Conservation (phyloP, 2,113 vertebrate species). For the Nothobranchius kuhntae region DNA sequence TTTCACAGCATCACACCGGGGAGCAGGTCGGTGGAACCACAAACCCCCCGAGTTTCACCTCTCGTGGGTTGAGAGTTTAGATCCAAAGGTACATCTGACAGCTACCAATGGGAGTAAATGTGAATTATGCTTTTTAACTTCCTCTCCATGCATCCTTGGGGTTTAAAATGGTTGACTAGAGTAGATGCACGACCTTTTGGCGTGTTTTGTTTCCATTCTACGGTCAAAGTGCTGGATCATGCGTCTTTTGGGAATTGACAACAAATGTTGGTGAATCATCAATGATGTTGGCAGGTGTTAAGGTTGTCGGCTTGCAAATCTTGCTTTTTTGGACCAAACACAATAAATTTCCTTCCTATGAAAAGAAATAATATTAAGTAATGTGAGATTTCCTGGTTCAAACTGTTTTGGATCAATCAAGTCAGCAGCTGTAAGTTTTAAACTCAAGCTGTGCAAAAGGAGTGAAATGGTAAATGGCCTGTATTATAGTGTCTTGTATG, state of each 20-base stretch:
- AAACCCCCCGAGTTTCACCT: slow-evolving; percentile 1
- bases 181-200: slow-evolving; percentile 1
- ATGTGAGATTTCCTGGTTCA: slow-evolving; percentile 2
- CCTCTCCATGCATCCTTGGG: slow-evolving; percentile 29
- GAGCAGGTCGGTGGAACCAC: slow-evolving; percentile 16
- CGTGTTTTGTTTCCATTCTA: slow-evolving; percentile 25
- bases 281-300: slow-evolving; percentile 38
- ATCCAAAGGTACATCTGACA: slow-evolving; percentile 48
- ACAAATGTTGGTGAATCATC: slow-evolving; percentile 19
- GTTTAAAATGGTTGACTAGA: slow-evolving; percentile 12
- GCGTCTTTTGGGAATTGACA: slow-evolving; percentile 16
- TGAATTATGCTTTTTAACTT: slow-evolving; percentile 37
- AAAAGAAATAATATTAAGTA: not conserved
- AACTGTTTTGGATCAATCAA: not conserved
- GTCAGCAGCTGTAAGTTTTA: not conserved
- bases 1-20: slow-evolving; percentile 31
- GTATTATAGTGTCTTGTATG: too few relatives aligned
- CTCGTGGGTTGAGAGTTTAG: slow-evolving; percentile 18
- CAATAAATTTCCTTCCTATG: not conserved
- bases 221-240: slow-evolving; percentile 17
- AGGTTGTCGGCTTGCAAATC: slow-evolving; percentile 5
- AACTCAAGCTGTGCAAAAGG: too few relatives aligned
- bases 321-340: not conserved
- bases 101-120: slow-evolving; percentile 26
- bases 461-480: too few relatives aligned